phyloP scores from a whole-genome alignment of 1,140 invertebrate genomes.

The Brachionus paranguensis region DNA sequence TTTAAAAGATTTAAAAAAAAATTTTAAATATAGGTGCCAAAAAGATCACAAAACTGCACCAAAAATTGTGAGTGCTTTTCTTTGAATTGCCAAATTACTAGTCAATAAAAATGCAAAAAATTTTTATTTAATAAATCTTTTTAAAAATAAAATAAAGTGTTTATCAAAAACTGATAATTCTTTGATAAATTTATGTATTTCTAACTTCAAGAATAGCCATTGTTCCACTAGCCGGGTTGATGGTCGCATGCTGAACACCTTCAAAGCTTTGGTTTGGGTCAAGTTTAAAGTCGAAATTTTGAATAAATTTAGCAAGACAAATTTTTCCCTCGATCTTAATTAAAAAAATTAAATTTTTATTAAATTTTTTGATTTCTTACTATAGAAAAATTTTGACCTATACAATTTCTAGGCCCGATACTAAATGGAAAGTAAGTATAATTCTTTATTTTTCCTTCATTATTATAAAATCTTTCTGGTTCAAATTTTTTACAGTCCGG shows the following conservation, averaged over 20 bases:
- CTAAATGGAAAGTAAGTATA: conserved; percentile 35
- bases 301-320: not conserved
- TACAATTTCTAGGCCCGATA: conserved; percentile 3
- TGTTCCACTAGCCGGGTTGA: not conserved
- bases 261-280: conserved; percentile 23
- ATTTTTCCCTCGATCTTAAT: conserved; percentile 17
- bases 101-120: no score
- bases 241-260: conserved; percentile 10
- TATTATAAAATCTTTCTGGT: not conserved
- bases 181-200: not conserved
- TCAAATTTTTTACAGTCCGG: not conserved
- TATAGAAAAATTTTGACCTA: conserved; percentile 22
- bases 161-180: not conserved
- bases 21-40: not conserved
- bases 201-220: not conserved
- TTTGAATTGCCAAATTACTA: no score
- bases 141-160: not conserved
- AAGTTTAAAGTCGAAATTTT: conserved; percentile 36
- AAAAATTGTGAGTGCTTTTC: no score
- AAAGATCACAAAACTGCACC: no score
- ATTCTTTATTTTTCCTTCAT: not conserved
- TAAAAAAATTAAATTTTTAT: not conserved
- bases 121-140: not conserved
- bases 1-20: not conserved
- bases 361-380: not conserved